phyloP scores from a whole-genome alignment of 2,797 vertebrate species.

The Geotria australis region DNA sequence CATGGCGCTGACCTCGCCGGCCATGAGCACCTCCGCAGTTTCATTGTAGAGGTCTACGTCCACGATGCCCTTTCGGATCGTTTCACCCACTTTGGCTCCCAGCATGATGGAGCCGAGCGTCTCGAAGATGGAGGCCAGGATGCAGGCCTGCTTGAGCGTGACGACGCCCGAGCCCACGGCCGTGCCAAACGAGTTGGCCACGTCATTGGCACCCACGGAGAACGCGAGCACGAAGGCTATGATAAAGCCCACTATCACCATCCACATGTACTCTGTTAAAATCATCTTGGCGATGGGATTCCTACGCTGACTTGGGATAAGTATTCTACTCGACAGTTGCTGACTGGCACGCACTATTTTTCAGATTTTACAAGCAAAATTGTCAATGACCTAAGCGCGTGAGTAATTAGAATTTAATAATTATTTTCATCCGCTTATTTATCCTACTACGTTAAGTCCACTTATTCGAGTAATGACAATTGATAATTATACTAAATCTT shows the following conservation, averaged over 20 bases:
- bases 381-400: too few species aligned
- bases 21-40: constrained; percentile 48
- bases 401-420: too few species aligned
- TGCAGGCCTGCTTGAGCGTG: constrained; percentile 66
- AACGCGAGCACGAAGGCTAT: constrained; percentile 93
- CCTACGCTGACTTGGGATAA: too few species aligned
- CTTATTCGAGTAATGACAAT: too few species aligned
- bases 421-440: too few species aligned
- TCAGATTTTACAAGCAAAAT: too few species aligned
- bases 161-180: constrained; percentile 95
- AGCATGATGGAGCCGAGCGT: constrained; percentile 75
- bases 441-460: too few species aligned
- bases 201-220: constrained; percentile 92
- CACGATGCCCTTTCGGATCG: constrained; percentile 89
- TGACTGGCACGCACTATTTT: too few species aligned
- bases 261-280: constrained; percentile 48
- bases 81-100: constrained; percentile 92
- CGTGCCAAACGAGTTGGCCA: constrained; percentile 90
- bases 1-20: constrained; percentile 96
- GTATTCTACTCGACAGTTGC: too few species aligned
- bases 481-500: too few species aligned
- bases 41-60: constrained; percentile 68
- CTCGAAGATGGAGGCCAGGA: constrained; percentile 90
- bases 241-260: constrained; percentile 80
- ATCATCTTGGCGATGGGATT: neutral